A percentile compares a stretch with the other conserved stretches of the same genome.
phyloP scores from a whole-genome alignment of 2,113 vertebrate genomes.

The Aleadryas rufinucha region DNA sequence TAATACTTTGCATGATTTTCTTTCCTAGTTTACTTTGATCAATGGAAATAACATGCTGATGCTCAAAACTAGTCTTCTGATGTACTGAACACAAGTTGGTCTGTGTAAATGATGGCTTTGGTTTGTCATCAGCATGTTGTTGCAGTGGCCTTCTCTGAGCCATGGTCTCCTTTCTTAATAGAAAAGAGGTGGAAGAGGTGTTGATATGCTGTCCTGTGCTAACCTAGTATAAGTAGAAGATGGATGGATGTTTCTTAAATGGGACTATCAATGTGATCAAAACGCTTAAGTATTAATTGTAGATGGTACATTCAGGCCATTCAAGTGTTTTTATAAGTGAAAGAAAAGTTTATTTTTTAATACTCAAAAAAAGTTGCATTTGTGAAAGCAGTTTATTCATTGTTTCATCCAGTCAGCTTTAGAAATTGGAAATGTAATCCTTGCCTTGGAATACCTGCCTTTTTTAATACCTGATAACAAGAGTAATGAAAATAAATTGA shows the following conservation, averaged over 20 bases:
- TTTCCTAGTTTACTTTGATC: neutral
- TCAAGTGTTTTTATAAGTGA: neutral
- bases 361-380: neutral
- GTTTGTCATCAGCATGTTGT: neutral
- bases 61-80: neutral
- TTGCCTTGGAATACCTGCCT: neutral
- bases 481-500: neutral
- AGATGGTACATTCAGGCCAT: neutral
- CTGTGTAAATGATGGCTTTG: neutral
- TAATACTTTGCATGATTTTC: neutral
- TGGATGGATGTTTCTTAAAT: neutral
- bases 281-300: neutral
- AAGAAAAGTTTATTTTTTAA: neutral
- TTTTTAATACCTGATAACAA: neutral
- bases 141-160: neutral
- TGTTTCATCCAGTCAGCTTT: neutral
- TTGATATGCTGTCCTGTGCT: neutral
- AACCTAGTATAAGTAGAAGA: neutral
- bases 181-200: neutral
- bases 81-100: neutral
- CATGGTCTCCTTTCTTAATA: neutral
- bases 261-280: neutral
- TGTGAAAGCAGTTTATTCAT: neutral
- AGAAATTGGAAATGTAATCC: neutral
- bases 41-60: neutral